Evolutionary conservation across 2,113 vertebrate species (phyloP).

Genomic region (Capreolus pygargus): DNA sequence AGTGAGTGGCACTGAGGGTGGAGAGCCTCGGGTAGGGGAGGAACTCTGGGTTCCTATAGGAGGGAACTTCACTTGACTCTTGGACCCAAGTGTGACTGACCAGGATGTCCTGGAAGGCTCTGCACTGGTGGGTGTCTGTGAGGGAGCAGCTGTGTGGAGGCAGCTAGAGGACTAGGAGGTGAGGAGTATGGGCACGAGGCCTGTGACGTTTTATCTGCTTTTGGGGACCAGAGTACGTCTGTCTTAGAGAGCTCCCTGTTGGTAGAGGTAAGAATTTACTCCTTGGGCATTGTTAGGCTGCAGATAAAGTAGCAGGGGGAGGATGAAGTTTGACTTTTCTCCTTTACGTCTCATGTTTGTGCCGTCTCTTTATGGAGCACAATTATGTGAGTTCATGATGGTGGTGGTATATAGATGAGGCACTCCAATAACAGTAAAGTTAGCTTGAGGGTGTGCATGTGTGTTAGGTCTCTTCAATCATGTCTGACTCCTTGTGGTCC

Average conservation of each 20-base stretch:
- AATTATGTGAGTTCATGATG: neutral
- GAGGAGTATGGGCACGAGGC: neutral
- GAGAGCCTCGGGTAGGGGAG: neutral
- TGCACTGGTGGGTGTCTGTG: neutral
- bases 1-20: neutral
- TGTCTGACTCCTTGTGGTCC: neutral
- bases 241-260: neutral
- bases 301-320: neutral
- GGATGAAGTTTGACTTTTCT: neutral
- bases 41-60: neutral
- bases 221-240: too few relatives aligned
- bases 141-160: neutral
- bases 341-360: neutral
- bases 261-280: neutral
- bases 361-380: neutral
- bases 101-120: neutral
- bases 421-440: neutral
- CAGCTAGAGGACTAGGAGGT: neutral
- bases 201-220: neutral
- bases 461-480: neutral
- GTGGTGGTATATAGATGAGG: too few relatives aligned
- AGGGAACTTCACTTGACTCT: neutral
- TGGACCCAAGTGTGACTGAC: neutral
- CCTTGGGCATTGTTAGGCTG: neutral
- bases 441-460: neutral